Conservation (phyloP, 2,113 vertebrate genomes). For the Buteo buteo region DNA sequence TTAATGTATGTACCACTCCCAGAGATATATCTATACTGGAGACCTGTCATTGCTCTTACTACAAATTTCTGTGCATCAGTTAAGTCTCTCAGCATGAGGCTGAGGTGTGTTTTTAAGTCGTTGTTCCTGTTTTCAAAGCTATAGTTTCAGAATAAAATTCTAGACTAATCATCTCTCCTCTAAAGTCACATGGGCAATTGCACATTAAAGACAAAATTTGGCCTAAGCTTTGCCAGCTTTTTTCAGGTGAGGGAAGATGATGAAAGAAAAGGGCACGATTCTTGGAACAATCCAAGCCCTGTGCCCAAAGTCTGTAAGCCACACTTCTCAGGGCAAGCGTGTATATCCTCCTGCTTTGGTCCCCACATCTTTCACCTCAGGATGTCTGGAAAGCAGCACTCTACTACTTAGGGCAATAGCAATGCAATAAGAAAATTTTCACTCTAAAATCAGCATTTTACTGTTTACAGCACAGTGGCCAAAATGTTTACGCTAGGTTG, state of each 20-base stretch:
- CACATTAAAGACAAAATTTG: not conserved
- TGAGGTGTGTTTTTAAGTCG: conserved; percentile 5
- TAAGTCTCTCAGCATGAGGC: not conserved
- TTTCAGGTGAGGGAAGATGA: not conserved
- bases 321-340: not conserved
- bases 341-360: not conserved
- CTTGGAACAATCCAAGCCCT: not conserved
- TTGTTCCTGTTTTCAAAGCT: conserved; percentile 25
- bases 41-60: not conserved
- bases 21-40: not conserved
- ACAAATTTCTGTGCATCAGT: not conserved
- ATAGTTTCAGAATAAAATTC: not conserved
- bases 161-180: not conserved
- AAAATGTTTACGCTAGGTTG: not conserved
- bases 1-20: not conserved
- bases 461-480: not conserved
- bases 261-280: not conserved
- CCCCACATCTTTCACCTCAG: not conserved
- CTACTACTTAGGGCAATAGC: not conserved
- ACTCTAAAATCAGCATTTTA: not conserved
- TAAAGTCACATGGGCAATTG: not conserved
- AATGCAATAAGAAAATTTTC: not conserved
- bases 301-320: not conserved
- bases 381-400: not conserved
- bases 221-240: not conserved